A percentile compares a stretch with the other conserved stretches of the same genome.
Conservation (phyloP, 2,888 invertebrate species). For the Siphlonurus alternatus region DNA sequence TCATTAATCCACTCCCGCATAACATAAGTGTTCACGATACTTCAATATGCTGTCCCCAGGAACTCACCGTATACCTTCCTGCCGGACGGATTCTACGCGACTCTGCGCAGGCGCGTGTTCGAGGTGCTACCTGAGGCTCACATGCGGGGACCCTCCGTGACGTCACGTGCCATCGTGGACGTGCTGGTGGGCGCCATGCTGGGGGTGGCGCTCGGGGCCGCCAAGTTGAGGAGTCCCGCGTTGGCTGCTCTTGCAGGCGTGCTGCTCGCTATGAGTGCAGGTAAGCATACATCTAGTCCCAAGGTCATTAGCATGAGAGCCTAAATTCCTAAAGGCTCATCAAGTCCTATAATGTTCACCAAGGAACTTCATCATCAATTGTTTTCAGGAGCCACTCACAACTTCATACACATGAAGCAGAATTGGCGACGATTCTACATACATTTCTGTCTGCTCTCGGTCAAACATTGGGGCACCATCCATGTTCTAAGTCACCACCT, state of each 20-base stretch:
- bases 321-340: too few species aligned
- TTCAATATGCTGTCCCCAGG: constrained; percentile 36
- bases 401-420: constrained; percentile 57
- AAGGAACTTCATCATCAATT: too few species aligned
- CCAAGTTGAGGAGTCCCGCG: not conserved
- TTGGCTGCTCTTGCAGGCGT: not conserved
- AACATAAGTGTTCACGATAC: too few species aligned
- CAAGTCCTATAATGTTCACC: too few species aligned
- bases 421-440: constrained; percentile 66
- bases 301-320: too few species aligned
- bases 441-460: constrained; percentile 47
- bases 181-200: not conserved
- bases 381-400: constrained; percentile 42
- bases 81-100: constrained; percentile 54
- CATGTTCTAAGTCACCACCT: constrained; percentile 65
- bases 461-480: constrained; percentile 52
- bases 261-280: not conserved
- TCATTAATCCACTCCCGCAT: too few species aligned
- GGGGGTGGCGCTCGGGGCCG: not conserved
- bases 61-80: constrained; percentile 57
- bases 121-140: constrained; percentile 1
- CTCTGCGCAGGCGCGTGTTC: constrained; percentile 34
- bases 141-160: not conserved
- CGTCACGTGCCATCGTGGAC: not conserved
- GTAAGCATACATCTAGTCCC: too few species aligned